These are phyloP conservation scores for Synergus itoensis DNA, from an alignment of 2,888 invertebrate genomes.

Conservation along the genomic window DNA sequence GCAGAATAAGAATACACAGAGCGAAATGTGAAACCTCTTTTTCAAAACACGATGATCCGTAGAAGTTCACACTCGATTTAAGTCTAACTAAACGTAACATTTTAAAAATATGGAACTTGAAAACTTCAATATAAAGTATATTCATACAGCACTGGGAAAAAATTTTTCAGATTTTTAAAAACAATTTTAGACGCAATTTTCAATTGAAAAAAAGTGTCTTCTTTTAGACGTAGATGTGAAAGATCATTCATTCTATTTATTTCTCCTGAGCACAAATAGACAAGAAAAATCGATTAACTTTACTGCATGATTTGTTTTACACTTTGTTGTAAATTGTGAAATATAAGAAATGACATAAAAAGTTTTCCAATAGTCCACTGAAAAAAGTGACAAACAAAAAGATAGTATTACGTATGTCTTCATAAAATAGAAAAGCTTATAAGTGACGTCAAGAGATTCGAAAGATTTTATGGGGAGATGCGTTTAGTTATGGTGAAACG, in stretches of 20 bases:
- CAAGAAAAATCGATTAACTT: background rate
- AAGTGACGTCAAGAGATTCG: background rate
- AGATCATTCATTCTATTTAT: background rate
- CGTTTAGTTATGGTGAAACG: background rate
- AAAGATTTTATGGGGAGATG: background rate
- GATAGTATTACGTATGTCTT: background rate
- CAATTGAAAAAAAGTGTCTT: no score
- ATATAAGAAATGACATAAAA: background rate
- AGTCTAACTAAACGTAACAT: background rate
- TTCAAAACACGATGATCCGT: background rate
- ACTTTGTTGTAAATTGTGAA: background rate
- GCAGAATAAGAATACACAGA: background rate
- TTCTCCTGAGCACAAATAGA: background rate
- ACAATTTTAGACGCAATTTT: no score
- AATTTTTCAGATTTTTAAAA: no score
- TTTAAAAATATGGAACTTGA: background rate
- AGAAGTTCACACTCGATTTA: background rate
- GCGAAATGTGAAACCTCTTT: slow-evolving; percentile 1
- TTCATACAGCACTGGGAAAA: background rate
- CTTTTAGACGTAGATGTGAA: background rate
- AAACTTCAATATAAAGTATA: background rate
- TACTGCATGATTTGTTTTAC: background rate
- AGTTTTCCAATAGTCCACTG: background rate
- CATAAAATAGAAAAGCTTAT: background rate
- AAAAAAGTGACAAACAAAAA: background rate